Evolutionary conservation across 23 tunicate species (phyloP).

Genomic region (Ascidia mentula): DNA sequence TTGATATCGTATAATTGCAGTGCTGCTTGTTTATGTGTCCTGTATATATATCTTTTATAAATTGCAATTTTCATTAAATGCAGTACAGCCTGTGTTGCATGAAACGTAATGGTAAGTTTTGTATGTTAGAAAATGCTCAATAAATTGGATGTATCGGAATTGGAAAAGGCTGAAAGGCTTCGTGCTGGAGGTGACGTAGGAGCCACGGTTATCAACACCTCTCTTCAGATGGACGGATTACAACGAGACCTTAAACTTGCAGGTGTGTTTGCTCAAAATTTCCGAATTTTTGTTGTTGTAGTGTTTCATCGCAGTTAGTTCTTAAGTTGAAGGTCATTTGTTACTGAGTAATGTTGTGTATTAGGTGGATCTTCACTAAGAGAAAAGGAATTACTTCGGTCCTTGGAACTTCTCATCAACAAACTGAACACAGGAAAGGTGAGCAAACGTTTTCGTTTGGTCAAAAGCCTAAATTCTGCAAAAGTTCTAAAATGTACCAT

Average conservation of each 20-base stretch:
- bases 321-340: too few relatives aligned
- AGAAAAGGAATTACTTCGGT: conserved; percentile 48
- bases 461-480: background rate
- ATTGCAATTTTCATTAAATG: too few relatives aligned
- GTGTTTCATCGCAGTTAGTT: too few relatives aligned
- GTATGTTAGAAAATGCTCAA: conserved; percentile 60
- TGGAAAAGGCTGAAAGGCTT: conserved; percentile 59
- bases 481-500: too few relatives aligned
- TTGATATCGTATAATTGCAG: too few relatives aligned
- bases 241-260: conserved; percentile 64
- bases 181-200: conserved; percentile 42
- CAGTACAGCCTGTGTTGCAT: too few relatives aligned
- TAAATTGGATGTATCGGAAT: conserved; percentile 61
- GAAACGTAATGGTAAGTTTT: too few relatives aligned
- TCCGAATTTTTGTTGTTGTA: too few relatives aligned
- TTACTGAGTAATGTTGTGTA: too few relatives aligned
- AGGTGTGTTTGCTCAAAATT: too few relatives aligned
- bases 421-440: conserved; percentile 91
- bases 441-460: background rate
- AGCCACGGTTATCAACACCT: conserved; percentile 54
- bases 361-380: conserved; percentile 34
- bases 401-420: conserved; percentile 62
- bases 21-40: too few relatives aligned
- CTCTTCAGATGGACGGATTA: conserved; percentile 42
- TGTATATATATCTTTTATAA: too few relatives aligned